Conservation (phyloP, 2,113 vertebrate species). For the Xenopus borealis region DNA sequence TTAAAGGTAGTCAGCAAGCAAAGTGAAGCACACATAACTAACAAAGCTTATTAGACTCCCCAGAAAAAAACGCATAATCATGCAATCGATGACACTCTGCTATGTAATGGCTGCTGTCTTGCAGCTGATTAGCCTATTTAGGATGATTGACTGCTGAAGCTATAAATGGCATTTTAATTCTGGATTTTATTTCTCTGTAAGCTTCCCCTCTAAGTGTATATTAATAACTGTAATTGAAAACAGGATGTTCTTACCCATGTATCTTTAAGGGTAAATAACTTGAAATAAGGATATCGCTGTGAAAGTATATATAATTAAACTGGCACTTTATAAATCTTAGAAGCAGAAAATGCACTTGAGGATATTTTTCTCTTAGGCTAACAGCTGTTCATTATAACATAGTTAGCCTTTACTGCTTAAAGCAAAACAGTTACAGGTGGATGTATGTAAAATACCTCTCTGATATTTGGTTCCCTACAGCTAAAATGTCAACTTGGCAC, state of each 20-base stretch:
- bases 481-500: background rate
- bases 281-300: conserved; percentile 34
- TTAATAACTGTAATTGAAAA: conserved; percentile 42
- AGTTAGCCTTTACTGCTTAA: background rate
- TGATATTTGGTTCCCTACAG: background rate
- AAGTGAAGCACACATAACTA: conserved; percentile 39
- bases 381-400: conserved; percentile 28
- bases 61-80: conserved; percentile 24
- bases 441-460: background rate
- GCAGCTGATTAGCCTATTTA: conserved; percentile 41
- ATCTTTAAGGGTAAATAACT: conserved; percentile 32
- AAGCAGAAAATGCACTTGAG: conserved; percentile 23
- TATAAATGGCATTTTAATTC: conserved; percentile 41
- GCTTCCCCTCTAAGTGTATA: conserved; percentile 30
- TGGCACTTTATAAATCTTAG: conserved; percentile 35
- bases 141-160: conserved; percentile 25
- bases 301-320: conserved; percentile 30
- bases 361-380: conserved; percentile 17
- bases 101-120: conserved; percentile 24
- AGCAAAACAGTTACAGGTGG: conserved; percentile 2
- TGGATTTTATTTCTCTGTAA: conserved; percentile 31
- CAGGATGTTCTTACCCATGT: conserved; percentile 36
- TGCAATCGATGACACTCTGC: conserved; percentile 20
- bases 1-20: conserved; percentile 46
- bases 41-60: conserved; percentile 38